These are phyloP conservation scores for Scaptomyza reducta DNA, from an alignment of 2,888 invertebrate species.

Conservation along the genomic window DNA sequence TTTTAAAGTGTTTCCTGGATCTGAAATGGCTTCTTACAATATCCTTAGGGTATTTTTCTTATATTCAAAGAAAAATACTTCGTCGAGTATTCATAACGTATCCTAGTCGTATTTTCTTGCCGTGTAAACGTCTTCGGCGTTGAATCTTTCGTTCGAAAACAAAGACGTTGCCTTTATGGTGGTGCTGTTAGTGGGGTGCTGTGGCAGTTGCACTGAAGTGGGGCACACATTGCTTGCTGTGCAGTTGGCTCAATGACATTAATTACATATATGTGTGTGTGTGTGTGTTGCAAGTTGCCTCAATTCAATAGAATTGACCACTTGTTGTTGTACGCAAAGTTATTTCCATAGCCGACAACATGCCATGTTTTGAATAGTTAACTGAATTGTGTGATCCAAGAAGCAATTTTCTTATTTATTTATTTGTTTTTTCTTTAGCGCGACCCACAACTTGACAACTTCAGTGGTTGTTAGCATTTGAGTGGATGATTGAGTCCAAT, in stretches of 20 bases:
- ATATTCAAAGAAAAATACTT: too few species aligned
- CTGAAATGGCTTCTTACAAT: too few species aligned
- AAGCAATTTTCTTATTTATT: conserved; percentile 17
- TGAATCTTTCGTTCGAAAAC: conserved; percentile 18
- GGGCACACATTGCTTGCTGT: conserved; percentile 38
- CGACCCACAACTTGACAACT: conserved; percentile 17
- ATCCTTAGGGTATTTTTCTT: too few species aligned
- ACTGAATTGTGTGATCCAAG: conserved; percentile 20
- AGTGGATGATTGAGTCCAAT: conserved; percentile 2
- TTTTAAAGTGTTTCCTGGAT: too few species aligned
- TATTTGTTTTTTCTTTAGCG: background rate
- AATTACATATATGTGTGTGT: conserved; percentile 24
- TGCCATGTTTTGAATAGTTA: conserved; percentile 7
- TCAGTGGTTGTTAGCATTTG: conserved; percentile 6
- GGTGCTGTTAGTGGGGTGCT: background rate
- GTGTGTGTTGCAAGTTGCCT: background rate
- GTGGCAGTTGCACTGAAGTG: conserved; percentile 41
- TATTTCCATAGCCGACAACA: conserved; percentile 10
- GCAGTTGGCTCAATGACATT: conserved; percentile 48
- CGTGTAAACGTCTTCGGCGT: background rate
- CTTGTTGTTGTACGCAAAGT: conserved; percentile 11
- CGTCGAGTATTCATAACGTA: too few species aligned
- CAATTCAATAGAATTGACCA: conserved; percentile 38
- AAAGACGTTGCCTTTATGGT: conserved; percentile 33
- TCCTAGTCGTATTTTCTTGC: background rate